Conservation (phyloP, 1,140 invertebrate species). For the Nylanderia fulva region DNA sequence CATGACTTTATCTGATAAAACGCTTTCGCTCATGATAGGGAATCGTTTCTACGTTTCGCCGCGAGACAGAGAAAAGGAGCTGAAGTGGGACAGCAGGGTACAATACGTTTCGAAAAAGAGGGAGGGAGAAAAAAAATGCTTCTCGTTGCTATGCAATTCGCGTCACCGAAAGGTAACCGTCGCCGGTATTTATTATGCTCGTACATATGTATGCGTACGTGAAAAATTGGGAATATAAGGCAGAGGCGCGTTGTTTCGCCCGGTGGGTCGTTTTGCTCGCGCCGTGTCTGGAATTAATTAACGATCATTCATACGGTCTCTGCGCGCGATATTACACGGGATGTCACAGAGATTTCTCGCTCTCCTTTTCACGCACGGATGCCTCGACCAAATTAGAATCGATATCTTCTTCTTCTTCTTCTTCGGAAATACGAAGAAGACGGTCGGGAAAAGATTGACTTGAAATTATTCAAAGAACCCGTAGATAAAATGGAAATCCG, state of each 20-base stretch:
- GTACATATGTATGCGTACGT: not conserved
- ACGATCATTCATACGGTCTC: conserved; percentile 12
- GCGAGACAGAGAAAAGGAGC: conserved; percentile 53
- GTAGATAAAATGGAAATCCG: not conserved
- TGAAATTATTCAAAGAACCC: not conserved
- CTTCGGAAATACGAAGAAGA: not conserved
- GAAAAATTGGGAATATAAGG: conserved; percentile 48
- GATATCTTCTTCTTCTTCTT: not conserved
- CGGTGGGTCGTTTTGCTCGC: not conserved
- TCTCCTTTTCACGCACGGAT: conserved; percentile 8
- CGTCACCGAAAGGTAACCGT: conserved; percentile 53
- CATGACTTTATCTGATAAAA: conserved; percentile 79
- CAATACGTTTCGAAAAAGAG: not conserved
- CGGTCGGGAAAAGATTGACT: not conserved
- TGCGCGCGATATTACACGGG: not conserved
- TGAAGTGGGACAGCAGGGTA: not conserved
- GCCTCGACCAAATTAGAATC: not conserved
- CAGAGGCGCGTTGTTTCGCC: conserved; percentile 28
- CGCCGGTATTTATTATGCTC: conserved; percentile 57
- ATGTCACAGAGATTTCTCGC: conserved; percentile 12
- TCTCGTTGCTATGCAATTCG: conserved; percentile 67
- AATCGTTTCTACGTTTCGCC: conserved; percentile 45
- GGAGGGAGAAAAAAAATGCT: conserved; percentile 2
- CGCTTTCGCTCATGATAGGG: conserved; percentile 61
- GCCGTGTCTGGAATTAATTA: conserved; percentile 56